Percentiles rank a stretch among this genome's conserved stretches.
Evolutionary conservation across 2,113 vertebrate genomes (phyloP).

Genomic region (Rhipidura dahli): DNA sequence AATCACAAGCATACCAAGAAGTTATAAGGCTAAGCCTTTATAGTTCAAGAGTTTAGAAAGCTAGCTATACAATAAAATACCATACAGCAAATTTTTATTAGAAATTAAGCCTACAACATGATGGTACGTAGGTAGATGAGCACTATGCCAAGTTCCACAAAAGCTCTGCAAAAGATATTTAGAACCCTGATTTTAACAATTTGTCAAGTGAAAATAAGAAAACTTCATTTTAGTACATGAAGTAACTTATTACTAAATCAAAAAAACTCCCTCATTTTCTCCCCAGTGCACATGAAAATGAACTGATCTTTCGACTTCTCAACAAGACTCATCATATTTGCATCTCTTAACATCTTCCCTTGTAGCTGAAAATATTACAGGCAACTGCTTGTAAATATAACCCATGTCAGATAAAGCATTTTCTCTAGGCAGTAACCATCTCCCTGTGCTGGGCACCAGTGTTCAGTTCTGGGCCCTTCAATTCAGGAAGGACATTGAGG

Average conservation of each 20-base stretch:
- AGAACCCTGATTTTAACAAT: background rate
- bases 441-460: too few species aligned
- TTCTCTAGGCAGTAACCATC: background rate
- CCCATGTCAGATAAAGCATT: background rate
- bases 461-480: background rate
- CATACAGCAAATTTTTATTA: background rate
- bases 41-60: constrained; percentile 9
- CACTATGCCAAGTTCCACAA: background rate
- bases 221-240: background rate
- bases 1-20: background rate
- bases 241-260: background rate
- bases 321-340: background rate
- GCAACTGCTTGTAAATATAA: background rate
- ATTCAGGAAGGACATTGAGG: background rate
- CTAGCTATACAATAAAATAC: background rate
- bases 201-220: background rate
- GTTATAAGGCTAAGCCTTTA: background rate
- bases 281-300: background rate
- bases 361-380: background rate
- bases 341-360: background rate
- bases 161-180: background rate
- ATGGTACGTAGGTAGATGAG: background rate
- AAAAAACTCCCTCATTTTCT: background rate
- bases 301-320: background rate
- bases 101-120: background rate